Percentiles rank a stretch among this genome's conserved stretches.
These are phyloP conservation scores for Orthochromis indermauri DNA, from an alignment of 2,113 vertebrate genomes.

Conservation along the genomic window DNA sequence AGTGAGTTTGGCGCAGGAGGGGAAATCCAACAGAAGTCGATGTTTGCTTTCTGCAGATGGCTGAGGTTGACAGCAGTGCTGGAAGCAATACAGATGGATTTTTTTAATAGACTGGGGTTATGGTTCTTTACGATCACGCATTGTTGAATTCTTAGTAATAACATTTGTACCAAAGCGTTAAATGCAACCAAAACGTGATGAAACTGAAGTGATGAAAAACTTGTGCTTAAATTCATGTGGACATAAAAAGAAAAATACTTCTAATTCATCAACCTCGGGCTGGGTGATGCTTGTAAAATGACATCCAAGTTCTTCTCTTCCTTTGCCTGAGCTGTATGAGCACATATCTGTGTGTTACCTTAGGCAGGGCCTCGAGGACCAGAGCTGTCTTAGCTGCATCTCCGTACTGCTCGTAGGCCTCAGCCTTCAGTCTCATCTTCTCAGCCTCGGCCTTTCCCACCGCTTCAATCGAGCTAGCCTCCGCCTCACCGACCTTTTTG, in stretches of 20 bases:
- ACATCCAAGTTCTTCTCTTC: not conserved
- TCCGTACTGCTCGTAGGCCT: conserved; percentile 86
- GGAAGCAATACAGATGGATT: not conserved
- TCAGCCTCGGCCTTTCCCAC: conserved; percentile 88
- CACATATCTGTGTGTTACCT: conserved; percentile 61
- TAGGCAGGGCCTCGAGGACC: conserved; percentile 86
- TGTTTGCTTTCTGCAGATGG: not conserved
- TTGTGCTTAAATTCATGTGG: not conserved
- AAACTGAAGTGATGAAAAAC: not conserved
- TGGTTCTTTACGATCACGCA: not conserved
- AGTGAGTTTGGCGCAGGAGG: not conserved
- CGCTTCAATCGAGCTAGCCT: conserved; percentile 81
- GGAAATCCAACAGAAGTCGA: not conserved
- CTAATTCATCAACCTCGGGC: not conserved
- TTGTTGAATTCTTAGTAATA: not conserved
- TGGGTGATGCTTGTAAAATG: not conserved
- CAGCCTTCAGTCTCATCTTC: conserved; percentile 90
- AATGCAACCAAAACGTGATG: not conserved
- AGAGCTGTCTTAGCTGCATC: conserved; percentile 86
- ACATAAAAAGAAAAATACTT: not conserved
- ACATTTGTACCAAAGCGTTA: not conserved
- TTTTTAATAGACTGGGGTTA: not conserved
- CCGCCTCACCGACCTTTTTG: conserved; percentile 81
- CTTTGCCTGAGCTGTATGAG: not conserved
- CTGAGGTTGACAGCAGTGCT: not conserved